phyloP scores from a whole-genome alignment of 2,113 vertebrate genomes.

The Chloropsis hardwickii region DNA sequence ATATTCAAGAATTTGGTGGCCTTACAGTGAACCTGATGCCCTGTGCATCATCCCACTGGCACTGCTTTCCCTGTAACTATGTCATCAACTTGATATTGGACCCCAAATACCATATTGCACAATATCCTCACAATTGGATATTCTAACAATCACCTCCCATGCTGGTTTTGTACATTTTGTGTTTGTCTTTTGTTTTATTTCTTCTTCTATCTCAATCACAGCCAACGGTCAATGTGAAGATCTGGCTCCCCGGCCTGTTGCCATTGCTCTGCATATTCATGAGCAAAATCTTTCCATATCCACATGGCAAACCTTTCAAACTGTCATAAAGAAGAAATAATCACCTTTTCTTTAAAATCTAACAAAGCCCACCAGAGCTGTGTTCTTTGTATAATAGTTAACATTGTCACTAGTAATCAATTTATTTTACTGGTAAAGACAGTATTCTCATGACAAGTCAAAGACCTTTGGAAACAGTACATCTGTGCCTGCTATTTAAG shows the following conservation, averaged over 20 bases:
- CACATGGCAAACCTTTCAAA: slow-evolving; percentile 67
- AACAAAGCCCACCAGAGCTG: slow-evolving; percentile 57
- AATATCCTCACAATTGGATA: not conserved
- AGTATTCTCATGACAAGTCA: slow-evolving; percentile 74
- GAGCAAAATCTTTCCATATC: slow-evolving; percentile 56
- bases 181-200: not conserved
- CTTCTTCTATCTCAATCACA: not conserved
- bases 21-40: not conserved
- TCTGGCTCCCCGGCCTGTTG: slow-evolving; percentile 25
- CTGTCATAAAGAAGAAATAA: slow-evolving; percentile 73
- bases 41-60: not conserved
- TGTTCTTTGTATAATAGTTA: slow-evolving; percentile 61
- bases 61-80: not conserved
- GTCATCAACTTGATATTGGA: not conserved
- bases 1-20: not conserved
- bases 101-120: not conserved
- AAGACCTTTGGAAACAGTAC: slow-evolving; percentile 76
- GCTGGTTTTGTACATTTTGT: not conserved
- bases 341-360: slow-evolving; percentile 58
- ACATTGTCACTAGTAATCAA: slow-evolving; percentile 64
- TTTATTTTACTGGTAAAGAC: slow-evolving; percentile 63
- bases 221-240: slow-evolving; percentile 36
- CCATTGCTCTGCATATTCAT: slow-evolving; percentile 61
- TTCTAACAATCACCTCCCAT: not conserved
- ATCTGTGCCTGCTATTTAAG: slow-evolving; percentile 76